phyloP scores from a whole-genome alignment of 1,140 invertebrate genomes.

The Drosophila arizonae region DNA sequence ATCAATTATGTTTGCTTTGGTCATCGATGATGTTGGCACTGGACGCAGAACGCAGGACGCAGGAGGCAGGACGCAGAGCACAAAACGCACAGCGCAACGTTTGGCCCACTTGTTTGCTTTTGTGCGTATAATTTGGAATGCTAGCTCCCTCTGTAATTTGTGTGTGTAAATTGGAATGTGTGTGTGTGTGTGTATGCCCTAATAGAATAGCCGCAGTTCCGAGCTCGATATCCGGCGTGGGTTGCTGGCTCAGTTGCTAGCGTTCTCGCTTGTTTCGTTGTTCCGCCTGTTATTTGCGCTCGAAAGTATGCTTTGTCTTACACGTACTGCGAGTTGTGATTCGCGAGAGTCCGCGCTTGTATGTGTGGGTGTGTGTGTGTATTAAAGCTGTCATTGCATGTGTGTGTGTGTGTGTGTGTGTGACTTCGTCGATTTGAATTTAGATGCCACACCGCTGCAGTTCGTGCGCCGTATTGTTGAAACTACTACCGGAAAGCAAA shows the following conservation, averaged over 20 bases:
- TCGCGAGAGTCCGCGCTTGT: not conserved
- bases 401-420: constrained; percentile 49
- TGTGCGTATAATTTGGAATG: constrained; percentile 65
- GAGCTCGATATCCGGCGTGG: constrained; percentile 35
- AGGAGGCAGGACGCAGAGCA: constrained; percentile 2
- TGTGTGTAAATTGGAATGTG: constrained; percentile 2
- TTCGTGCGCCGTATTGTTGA: constrained; percentile 63
- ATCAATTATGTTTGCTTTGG: constrained; percentile 81
- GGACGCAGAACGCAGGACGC: constrained; percentile 1
- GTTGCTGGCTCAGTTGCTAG: constrained; percentile 44
- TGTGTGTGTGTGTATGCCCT: constrained; percentile 48
- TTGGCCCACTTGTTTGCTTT: constrained; percentile 68
- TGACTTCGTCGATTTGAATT: constrained; percentile 75
- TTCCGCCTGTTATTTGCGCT: constrained; percentile 71
- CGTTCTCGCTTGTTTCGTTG: constrained; percentile 54
- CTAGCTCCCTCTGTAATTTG: constrained; percentile 23
- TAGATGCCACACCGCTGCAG: constrained; percentile 26
- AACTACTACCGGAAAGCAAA: constrained; percentile 58
- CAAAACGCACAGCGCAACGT: not conserved
- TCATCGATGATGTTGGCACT: constrained; percentile 54
- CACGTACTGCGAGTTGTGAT: constrained; percentile 4
- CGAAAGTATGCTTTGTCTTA: constrained; percentile 78
- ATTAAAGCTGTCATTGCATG: constrained; percentile 27
- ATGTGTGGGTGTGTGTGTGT: constrained; percentile 6
- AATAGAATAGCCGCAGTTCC: constrained; percentile 66